phyloP scores from a whole-genome alignment of 2,888 invertebrate genomes.

The Hipparchia semele region DNA sequence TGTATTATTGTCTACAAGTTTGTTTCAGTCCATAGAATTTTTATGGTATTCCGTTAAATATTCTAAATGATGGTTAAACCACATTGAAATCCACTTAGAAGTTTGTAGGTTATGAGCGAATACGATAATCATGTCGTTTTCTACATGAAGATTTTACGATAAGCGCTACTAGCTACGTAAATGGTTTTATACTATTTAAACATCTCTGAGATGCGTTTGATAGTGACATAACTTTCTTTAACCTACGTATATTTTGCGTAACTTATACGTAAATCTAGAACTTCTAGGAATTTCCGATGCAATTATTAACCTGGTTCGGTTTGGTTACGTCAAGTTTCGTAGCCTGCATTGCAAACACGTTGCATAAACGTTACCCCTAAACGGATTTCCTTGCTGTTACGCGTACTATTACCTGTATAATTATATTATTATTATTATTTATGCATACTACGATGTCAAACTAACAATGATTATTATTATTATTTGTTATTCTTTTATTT shows the following conservation, averaged over 20 bases:
- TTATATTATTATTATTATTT: no score
- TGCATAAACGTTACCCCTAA: slow-evolving; percentile 51
- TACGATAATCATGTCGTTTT: no score
- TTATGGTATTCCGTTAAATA: no score
- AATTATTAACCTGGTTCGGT: slow-evolving; percentile 20
- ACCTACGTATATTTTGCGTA: neutral
- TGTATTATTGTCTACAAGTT: no score
- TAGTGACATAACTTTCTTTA: slow-evolving; percentile 9
- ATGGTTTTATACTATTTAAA: no score
- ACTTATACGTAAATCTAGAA: slow-evolving; percentile 14
- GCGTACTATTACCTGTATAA: slow-evolving; percentile 30
- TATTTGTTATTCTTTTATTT: neutral
- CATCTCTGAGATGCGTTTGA: neutral
- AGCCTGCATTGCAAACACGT: slow-evolving; percentile 41
- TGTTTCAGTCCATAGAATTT: no score
- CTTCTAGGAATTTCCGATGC: slow-evolving; percentile 25
- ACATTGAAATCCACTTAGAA: neutral
- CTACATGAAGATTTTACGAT: no score
- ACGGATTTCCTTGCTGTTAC: slow-evolving; percentile 62
- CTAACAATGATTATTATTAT: no score
- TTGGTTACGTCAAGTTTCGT: slow-evolving; percentile 19
- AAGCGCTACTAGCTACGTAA: no score
- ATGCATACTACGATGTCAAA: no score
- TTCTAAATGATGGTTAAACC: neutral
- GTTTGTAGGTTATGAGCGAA: no score